Evolutionary conservation across 2,888 invertebrate species (phyloP), one percentile per base, ranked within the genome.

Genomic region (Quadroppia sp.): DNA sequence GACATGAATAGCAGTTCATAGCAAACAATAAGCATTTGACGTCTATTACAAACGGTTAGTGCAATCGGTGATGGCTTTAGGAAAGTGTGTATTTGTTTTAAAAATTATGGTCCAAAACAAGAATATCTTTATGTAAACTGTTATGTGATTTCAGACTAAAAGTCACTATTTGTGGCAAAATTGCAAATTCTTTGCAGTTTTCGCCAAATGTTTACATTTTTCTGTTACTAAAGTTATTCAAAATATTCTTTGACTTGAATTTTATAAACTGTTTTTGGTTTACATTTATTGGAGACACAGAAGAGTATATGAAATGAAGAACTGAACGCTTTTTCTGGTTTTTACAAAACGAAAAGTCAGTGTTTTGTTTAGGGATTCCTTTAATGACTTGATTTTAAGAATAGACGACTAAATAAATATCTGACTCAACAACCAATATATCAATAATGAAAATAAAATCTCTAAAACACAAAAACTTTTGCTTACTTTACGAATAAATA

Each of bases 281-380:
- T 50, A 50, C 50, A 50, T 50, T 50, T 23, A 50, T 15, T 23
- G 50, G 50, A 50, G 50, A 50, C 50, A 50, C 20, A 50, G 20
- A 50, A 15, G 45, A 13, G 45, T 45, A 50, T 20, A 50, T 23
- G 50, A 23, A 23, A 23, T 23, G 11, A 50, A 20, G 15, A 23
- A 23, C 23, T 50, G 20, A 20, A 50, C 20, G 7, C 3, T 50
- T 45, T 17, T 3, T 45, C 11, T 11, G 11, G 11, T 11, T 7
- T 15, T 15, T 45, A 45, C 17, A 45, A 45, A 40, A 45, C 45
- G 45, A 17, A 45, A 45, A 45, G 40, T 3, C 6, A 17, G 45
- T 3, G 3, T 17, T 17, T 2, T 45, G 15, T 45, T 13, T 17
- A 45, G 2, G 17, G 9, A 45, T 45, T 45, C 9, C 45, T 17